A percentile compares a stretch with the other conserved stretches of the same genome.
Evolutionary conservation across 1,140 invertebrate species (phyloP).

Genomic region (Octopus sinensis): DNA sequence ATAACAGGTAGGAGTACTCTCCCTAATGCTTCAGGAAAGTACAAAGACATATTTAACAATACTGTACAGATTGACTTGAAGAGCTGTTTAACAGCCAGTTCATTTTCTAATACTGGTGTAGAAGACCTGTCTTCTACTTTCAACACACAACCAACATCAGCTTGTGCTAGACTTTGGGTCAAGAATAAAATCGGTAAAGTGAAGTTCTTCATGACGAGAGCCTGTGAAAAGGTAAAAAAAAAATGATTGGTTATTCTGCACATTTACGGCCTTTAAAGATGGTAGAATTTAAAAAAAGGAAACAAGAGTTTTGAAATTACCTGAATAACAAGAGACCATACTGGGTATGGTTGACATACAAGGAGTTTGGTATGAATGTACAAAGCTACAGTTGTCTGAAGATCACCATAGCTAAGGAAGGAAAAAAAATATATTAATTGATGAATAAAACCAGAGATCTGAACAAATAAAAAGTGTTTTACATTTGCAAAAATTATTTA

Average conservation of each 20-base stretch:
- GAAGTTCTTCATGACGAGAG: constrained; percentile 51
- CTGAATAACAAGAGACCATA: constrained; percentile 43
- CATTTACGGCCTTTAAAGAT: too few species aligned
- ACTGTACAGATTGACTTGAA: constrained; percentile 24
- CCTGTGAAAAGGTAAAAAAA: constrained; percentile 31
- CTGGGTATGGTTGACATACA: constrained; percentile 43
- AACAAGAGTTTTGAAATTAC: constrained; percentile 19
- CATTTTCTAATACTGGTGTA: background rate
- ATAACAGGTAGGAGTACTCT: constrained; percentile 46
- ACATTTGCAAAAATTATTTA: too few species aligned
- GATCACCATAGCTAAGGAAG: constrained; percentile 44
- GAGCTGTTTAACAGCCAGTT: constrained; percentile 17
- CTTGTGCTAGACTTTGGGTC: constrained; percentile 33
- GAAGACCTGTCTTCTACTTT: background rate
- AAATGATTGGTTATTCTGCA: background rate
- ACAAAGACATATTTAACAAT: constrained; percentile 24
- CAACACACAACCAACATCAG: background rate
- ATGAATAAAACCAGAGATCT: too few species aligned
- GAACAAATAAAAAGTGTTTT: too few species aligned
- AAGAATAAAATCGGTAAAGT: constrained; percentile 48
- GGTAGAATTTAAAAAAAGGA: too few species aligned
- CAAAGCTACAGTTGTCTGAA: constrained; percentile 50
- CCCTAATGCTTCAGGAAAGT: constrained; percentile 41
- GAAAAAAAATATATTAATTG: constrained; percentile 15
- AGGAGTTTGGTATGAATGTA: constrained; percentile 49